Base-by-base conservation (phyloP, 2,113 vertebrate species). In the Epinephelus fuscoguttatus region DNA sequence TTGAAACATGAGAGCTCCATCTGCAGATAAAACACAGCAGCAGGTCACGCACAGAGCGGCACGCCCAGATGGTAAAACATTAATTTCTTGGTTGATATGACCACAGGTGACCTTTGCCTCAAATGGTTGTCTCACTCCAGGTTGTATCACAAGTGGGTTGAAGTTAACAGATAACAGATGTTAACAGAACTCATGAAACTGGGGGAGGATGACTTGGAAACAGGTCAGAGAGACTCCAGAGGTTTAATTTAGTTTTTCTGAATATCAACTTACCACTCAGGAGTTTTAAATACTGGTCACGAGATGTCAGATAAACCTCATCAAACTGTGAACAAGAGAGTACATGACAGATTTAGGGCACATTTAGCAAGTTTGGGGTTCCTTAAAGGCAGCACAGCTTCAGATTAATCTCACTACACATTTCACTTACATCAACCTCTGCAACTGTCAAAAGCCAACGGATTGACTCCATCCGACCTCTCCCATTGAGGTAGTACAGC, bases 401-500 rank as follows among this genome's bases (percentile, higher is more conserved):
- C 0, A 64, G 15, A 1, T 30, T 60, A 11, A 27, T 25, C 73
- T 73, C 42, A 45, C 42, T 9, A 45, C 0, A 45, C 42, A 3
- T 7, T 37, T 37, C 33, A 37, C 33, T 37, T 37, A 37, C 33
- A 37, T 99, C 96, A 1, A 97, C 96, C 0, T 94, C 95, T 0
- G 97, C 96, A n/a, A 94, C 95, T 0, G 97, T 93, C 76, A 98
- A 45, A 19, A 97, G 91, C 97, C 97, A 98, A 23, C 97, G 93
- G 12, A 97, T 60, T 0, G 97, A 82, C 89, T 99, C 98, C 97
- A 99, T 98, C 49, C 90, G 94, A 13, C 98, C 98, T 90, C 98
- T 96, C 6, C 97, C 97, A 59, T 98, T 94, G 0, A 96, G 87
- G 81, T 98, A 98, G 74, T 95, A 84, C 21, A 99, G 92, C 15